Conservation (phyloP, 2,888 invertebrate genomes). For the Chelonus formosanus region DNA sequence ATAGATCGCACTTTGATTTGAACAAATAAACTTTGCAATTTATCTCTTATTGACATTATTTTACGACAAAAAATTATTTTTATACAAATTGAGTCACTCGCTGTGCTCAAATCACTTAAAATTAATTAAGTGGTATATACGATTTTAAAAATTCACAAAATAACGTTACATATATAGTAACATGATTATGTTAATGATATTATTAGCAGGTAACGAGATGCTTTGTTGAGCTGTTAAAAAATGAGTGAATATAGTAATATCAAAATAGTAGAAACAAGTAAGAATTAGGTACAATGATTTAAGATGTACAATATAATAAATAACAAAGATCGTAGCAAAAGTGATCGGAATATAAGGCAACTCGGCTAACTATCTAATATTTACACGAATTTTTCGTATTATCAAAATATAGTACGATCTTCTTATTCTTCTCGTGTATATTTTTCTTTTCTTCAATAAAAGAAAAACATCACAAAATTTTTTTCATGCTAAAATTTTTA, state of each 20-base stretch:
- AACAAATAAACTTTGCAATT: no score
- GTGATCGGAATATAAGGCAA: constrained; percentile 56
- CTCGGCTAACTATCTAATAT: constrained; percentile 61
- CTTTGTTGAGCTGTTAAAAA: constrained; percentile 46
- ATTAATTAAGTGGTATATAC: constrained; percentile 2
- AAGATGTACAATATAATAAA: constrained; percentile 60
- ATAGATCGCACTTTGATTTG: no score
- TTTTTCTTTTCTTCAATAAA: constrained; percentile 31
- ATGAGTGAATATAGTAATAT: constrained; percentile 23
- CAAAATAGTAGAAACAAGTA: constrained; percentile 27
- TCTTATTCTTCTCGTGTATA: constrained; percentile 50
- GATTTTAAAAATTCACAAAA: constrained; percentile 52
- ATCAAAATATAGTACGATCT: constrained; percentile 64
- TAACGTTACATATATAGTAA: constrained; percentile 49
- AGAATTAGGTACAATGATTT: constrained; percentile 50
- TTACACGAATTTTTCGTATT: constrained; percentile 62
- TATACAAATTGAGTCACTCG: constrained; percentile 64
- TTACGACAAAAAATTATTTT: constrained; percentile 54
- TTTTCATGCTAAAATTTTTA: constrained; percentile 42
- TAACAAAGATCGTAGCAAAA: constrained; percentile 57
- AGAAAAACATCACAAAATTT: constrained; percentile 15
- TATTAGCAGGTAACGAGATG: constrained; percentile 40
- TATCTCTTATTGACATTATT: constrained; percentile 52
- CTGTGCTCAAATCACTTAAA: constrained; percentile 42
- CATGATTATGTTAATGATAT: constrained; percentile 35